Percentiles rank a stretch among this genome's conserved stretches.
Conservation (phyloP, 1,140 invertebrate genomes). For the Cydia pomonella region DNA sequence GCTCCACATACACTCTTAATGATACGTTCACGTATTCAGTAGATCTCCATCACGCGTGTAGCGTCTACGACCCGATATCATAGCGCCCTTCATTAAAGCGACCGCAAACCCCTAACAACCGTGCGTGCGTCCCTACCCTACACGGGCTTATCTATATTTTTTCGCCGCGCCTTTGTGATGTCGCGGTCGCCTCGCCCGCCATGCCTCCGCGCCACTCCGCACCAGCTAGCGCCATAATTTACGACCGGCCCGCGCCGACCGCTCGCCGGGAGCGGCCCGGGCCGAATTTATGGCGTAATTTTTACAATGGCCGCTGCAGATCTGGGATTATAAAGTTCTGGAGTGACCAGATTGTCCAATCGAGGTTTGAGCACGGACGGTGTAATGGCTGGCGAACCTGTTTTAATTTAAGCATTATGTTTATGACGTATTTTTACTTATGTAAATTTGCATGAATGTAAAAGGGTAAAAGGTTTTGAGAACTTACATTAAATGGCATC, state of each 20-base stretch:
- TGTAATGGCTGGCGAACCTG: background rate
- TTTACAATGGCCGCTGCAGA: constrained; percentile 61
- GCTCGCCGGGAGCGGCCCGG: constrained; percentile 57
- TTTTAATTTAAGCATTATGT: background rate
- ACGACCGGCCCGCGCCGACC: constrained; percentile 59
- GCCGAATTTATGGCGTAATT: constrained; percentile 71
- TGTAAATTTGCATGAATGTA: no score
- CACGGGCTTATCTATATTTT: constrained; percentile 56
- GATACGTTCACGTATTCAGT: background rate
- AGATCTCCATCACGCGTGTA: background rate
- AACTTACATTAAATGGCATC: background rate
- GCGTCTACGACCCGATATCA: background rate
- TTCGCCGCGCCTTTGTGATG: constrained; percentile 68
- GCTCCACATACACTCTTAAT: background rate
- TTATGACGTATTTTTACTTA: no score
- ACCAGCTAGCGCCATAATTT: constrained; percentile 51
- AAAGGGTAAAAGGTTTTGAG: background rate
- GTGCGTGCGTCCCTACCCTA: background rate
- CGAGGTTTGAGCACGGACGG: background rate
- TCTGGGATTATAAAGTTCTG: constrained; percentile 49
- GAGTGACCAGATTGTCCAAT: constrained; percentile 36
- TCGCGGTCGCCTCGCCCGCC: constrained; percentile 50
- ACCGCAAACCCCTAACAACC: background rate
- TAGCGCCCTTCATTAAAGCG: constrained; percentile 5
- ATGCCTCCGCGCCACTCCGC: constrained; percentile 27